Conservation (phyloP, 37 sponge, comb jelly and placozoan species). For the Mnemiopsis leidyi region DNA sequence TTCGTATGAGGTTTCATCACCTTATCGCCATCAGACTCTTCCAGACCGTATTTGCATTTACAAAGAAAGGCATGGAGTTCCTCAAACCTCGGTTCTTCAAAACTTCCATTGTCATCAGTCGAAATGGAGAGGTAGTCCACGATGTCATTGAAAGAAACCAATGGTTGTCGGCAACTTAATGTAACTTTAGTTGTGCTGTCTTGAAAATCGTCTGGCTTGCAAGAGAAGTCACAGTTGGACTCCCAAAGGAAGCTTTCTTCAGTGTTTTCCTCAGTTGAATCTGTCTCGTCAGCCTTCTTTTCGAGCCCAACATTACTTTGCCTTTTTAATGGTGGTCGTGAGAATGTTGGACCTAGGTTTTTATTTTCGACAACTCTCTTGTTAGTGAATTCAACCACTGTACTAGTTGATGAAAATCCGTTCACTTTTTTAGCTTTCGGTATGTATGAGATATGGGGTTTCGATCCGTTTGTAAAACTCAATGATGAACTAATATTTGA, state of each 20-base stretch:
- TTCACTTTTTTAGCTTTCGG: neutral
- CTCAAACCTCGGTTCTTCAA: no score
- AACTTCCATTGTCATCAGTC: neutral
- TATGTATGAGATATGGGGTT: neutral
- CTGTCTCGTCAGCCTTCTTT: neutral
- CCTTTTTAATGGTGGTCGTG: neutral
- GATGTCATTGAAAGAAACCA: constrained; percentile 8
- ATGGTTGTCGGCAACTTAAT: neutral
- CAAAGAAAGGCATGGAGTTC: no score
- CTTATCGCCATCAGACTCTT: no score
- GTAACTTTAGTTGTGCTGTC: neutral
- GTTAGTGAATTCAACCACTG: neutral
- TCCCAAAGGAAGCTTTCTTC: neutral
- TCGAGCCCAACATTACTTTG: neutral
- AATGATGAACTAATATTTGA: neutral
- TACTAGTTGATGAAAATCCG: neutral
- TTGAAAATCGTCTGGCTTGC: neutral
- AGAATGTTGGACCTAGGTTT: neutral
- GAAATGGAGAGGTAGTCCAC: neutral
- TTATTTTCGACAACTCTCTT: neutral
- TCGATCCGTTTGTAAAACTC: neutral
- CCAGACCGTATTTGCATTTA: no score
- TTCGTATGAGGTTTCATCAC: no score
- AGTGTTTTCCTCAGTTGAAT: neutral
- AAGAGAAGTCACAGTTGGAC: neutral